These are phyloP conservation scores for Chromis chromis DNA, from an alignment of 2,797 vertebrate genomes.

Conservation along the genomic window DNA sequence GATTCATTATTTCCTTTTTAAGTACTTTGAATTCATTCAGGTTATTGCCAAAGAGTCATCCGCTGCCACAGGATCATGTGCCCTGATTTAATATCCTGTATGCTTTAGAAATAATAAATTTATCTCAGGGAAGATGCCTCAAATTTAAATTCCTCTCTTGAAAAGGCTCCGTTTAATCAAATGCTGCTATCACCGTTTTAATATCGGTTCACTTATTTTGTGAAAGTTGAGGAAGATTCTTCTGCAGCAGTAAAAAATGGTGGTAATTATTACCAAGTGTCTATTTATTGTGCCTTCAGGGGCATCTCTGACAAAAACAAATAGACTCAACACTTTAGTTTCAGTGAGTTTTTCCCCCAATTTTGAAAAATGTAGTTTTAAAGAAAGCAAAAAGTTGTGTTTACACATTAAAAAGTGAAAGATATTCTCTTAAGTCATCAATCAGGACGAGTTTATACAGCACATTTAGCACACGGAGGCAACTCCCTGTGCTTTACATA, in stretches of 20 bases:
- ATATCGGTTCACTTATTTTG: slow-evolving; percentile 23
- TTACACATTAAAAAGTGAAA: slow-evolving; percentile 7
- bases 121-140: slow-evolving; percentile 9
- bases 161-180: slow-evolving; percentile 31
- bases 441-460: not conserved
- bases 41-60: slow-evolving; percentile 7
- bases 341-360: not conserved
- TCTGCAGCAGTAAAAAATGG: slow-evolving; percentile 52
- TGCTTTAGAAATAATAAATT: slow-evolving; percentile 1
- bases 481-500: too few species aligned
- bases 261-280: slow-evolving; percentile 27
- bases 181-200: slow-evolving; percentile 13
- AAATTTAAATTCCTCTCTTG: not conserved
- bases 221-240: slow-evolving; percentile 35
- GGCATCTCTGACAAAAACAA: slow-evolving; percentile 24
- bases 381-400: not conserved
- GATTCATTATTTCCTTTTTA: not conserved
- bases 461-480: too few species aligned
- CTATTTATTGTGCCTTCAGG: slow-evolving; percentile 14
- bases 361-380: slow-evolving; percentile 20
- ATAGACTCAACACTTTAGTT: slow-evolving; percentile 37
- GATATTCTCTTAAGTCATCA: not conserved
- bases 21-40: not conserved
- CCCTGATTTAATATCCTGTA: slow-evolving; percentile 27
- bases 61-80: not conserved